phyloP scores from a whole-genome alignment of 1,140 invertebrate species.

The Trialeurodes vaporariorum region DNA sequence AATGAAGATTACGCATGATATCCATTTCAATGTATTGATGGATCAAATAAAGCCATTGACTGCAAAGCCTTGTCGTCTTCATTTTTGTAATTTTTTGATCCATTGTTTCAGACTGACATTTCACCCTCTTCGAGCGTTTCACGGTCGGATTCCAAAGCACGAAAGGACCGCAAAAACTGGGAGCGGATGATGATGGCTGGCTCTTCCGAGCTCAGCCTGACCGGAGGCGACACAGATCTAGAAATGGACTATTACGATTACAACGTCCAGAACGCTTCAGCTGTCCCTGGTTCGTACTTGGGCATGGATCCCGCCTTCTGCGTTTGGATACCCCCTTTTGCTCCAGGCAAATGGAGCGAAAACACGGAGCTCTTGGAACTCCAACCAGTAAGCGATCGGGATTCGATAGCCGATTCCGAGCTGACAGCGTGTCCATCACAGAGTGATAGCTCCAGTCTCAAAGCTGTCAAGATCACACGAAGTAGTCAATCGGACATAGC shows the following conservation, averaged over 20 bases:
- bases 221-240: constrained; percentile 48
- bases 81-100: too few species aligned
- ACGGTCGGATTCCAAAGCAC: constrained; percentile 52
- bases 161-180: constrained; percentile 61
- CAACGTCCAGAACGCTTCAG: constrained; percentile 63
- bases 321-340: constrained; percentile 72
- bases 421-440: constrained; percentile 26
- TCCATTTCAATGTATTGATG: too few species aligned
- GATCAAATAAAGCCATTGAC: too few species aligned
- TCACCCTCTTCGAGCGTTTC: constrained; percentile 42
- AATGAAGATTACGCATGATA: too few species aligned
- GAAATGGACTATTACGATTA: constrained; percentile 84
- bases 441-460: constrained; percentile 14
- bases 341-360: constrained; percentile 25
- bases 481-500: constrained; percentile 21
- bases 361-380: constrained; percentile 10
- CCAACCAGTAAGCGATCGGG: constrained; percentile 18
- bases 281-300: constrained; percentile 66
- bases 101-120: constrained; percentile 39
- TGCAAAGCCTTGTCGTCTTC: too few species aligned
- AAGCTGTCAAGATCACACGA: constrained; percentile 11
- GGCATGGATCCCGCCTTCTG: constrained; percentile 78
- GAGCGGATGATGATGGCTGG: constrained; percentile 50
- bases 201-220: constrained; percentile 64
- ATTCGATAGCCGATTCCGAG: constrained; percentile 23